Evolutionary conservation across 1,140 invertebrate genomes (phyloP), one percentile per base, ranked within the genome.

Genomic region (Elymnias hypermnestra): DNA sequence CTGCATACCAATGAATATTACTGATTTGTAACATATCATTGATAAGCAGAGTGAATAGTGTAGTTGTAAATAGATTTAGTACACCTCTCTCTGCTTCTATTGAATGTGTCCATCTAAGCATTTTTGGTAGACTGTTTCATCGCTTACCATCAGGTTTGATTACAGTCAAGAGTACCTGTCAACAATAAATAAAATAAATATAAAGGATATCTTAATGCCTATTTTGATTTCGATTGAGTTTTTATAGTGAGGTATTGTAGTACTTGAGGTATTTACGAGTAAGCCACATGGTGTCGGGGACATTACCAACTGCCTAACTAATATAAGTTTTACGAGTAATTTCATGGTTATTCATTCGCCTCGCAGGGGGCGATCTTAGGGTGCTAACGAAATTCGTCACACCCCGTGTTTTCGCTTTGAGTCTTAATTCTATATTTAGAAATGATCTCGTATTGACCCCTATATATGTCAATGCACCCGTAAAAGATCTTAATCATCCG

Each of bases 281-380:
- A 63, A 66, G 63, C 68, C 75, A 83, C 70, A 75, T 78, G 74
- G 69, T 66, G 60, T 64, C 65, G 50, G 51, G 53, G 49, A 48
- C 39, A 67, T 58, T 68, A 73, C 73, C 73, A 72, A 78, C 71
- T 64, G 66, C 60, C 59, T 57, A 42, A 65, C 76, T 81, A 83
- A 83, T 83, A 72, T 59, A 72, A 64, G 63, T 79, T 83, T 83
- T 83, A 83, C 63, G 77, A 79, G 63, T 81, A 75, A 83, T 81
- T 79, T 83, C 79, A 81, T 69, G 79, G 76, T 70, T 75, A 72
- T 73, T 72, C 75, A 74, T 75, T 76, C 70, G 44, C 66, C 17
- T 63, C 41, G 63, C 63, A 64, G 69, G 72, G 73, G 69, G 63
- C 66, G 59, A 47, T 58, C 57, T 63, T 50, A 58, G 65, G 63